phyloP scores from a whole-genome alignment of 2,113 vertebrate genomes.

The Oncorhynchus tshawytscha region DNA sequence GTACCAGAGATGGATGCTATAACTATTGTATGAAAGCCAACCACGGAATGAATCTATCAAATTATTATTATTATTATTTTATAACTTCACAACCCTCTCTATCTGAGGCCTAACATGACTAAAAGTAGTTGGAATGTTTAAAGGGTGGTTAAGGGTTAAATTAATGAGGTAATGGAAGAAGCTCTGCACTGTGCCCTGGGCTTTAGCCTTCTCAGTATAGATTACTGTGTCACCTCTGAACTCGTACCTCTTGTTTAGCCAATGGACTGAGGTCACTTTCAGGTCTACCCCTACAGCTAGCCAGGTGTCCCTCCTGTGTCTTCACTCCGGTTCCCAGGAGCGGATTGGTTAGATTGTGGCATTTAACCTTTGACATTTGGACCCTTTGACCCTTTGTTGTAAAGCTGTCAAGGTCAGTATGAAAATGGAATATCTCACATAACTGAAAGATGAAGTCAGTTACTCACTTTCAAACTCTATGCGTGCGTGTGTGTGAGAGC shows the following conservation, averaged over 20 bases:
- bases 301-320: not conserved
- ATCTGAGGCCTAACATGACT: too few relatives aligned
- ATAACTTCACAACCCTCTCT: too few relatives aligned
- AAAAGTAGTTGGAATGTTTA: slow-evolving; percentile 31
- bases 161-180: slow-evolving; percentile 39
- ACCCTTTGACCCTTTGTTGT: slow-evolving; percentile 1
- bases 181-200: slow-evolving; percentile 48
- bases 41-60: too few relatives aligned
- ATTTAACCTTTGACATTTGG: slow-evolving; percentile 55
- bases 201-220: slow-evolving; percentile 46
- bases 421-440: not conserved
- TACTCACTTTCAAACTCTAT: not conserved
- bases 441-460: not conserved
- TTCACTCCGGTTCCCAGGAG: slow-evolving; percentile 43
- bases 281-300: slow-evolving; percentile 37
- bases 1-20: too few relatives aligned
- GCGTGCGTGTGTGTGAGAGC: not conserved
- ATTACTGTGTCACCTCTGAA: slow-evolving; percentile 62
- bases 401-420: not conserved
- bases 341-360: slow-evolving; percentile 32
- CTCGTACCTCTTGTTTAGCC: slow-evolving; percentile 60
- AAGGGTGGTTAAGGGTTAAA: slow-evolving; percentile 28
- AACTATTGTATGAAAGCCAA: too few relatives aligned
- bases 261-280: slow-evolving; percentile 39
- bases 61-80: too few relatives aligned